phyloP scores from a whole-genome alignment of 2,797 vertebrate species.

The Cyclura pinguis region DNA sequence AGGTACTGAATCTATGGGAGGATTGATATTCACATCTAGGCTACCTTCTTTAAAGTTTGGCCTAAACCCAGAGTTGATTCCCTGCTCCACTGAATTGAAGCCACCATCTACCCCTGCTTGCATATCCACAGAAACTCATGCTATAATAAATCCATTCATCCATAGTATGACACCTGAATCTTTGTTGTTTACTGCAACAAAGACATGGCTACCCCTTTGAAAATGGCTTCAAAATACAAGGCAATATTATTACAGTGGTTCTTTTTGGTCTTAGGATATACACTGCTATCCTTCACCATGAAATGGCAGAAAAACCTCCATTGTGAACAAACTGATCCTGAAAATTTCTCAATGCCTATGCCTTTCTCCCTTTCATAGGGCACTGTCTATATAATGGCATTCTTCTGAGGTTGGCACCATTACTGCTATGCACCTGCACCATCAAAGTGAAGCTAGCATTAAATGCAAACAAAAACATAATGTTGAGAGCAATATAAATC shows the following conservation, averaged over 20 bases:
- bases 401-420: background rate
- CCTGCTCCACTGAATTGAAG: too few relatives aligned
- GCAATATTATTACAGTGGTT: background rate
- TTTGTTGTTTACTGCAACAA: too few relatives aligned
- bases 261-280: background rate
- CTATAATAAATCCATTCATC: too few relatives aligned
- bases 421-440: background rate
- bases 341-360: background rate
- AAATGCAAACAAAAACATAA: background rate
- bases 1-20: too few relatives aligned
- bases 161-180: too few relatives aligned
- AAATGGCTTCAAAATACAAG: background rate
- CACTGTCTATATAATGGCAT: background rate
- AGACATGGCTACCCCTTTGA: too few relatives aligned
- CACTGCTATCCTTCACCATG: background rate
- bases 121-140: too few relatives aligned
- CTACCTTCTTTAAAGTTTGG: too few relatives aligned
- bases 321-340: background rate
- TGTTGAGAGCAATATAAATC: background rate
- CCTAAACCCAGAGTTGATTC: too few relatives aligned
- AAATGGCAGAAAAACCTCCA: background rate
- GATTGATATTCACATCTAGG: too few relatives aligned
- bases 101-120: too few relatives aligned
- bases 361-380: background rate
- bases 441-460: background rate